Conservation (phyloP, 2,113 vertebrate genomes). For the Paralichthys olivaceus region DNA sequence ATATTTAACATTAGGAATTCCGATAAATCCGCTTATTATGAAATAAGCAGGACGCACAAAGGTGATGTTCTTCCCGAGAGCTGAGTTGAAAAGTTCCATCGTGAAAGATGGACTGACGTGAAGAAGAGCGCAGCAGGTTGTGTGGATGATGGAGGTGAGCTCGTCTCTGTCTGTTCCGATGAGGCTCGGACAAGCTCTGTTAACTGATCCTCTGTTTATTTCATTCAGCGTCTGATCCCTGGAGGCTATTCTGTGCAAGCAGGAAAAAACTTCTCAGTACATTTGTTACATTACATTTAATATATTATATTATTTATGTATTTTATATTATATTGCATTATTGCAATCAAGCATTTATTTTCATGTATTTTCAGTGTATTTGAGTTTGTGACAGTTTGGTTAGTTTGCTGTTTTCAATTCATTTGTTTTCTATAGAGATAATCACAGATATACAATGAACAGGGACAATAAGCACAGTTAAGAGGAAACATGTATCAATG, state of each 20-base stretch:
- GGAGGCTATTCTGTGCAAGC: background rate
- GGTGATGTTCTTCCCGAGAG: slow-evolving; percentile 61
- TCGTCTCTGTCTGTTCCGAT: background rate
- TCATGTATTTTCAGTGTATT: too few relatives aligned
- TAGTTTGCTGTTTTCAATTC: too few relatives aligned
- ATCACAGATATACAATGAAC: too few relatives aligned
- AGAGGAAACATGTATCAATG: too few relatives aligned
- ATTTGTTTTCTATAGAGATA: too few relatives aligned
- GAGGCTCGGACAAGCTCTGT: background rate
- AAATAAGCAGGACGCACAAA: slow-evolving; percentile 73
- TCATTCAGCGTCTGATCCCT: background rate
- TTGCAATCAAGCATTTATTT: too few relatives aligned
- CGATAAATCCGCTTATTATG: slow-evolving; percentile 72
- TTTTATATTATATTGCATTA: too few relatives aligned
- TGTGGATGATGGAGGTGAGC: background rate
- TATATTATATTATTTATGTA: too few relatives aligned
- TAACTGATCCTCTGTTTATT: background rate
- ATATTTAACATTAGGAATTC: slow-evolving; percentile 63
- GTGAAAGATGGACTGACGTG: background rate
- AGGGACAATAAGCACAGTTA: too few relatives aligned
- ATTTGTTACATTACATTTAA: too few relatives aligned
- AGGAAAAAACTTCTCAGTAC: background rate
- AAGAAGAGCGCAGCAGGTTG: too few relatives aligned
- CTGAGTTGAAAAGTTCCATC: slow-evolving; percentile 59
- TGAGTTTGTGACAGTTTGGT: too few relatives aligned